Evolutionary conservation across 2,888 invertebrate species (phyloP), one percentile per base, ranked within the genome.

Genomic region (Smittia sp.): DNA sequence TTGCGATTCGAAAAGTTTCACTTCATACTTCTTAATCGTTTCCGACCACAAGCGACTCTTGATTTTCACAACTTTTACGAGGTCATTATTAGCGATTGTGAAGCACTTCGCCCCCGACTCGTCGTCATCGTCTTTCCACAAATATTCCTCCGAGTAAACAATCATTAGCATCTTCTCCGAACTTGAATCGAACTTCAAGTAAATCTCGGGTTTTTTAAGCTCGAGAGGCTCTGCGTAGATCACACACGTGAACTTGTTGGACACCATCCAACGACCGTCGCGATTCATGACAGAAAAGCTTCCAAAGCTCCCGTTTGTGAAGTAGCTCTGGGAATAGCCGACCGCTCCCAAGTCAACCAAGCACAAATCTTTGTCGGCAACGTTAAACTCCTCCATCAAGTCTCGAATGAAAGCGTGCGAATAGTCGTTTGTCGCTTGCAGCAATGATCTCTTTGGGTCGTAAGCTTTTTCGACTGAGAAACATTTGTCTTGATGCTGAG

Each of bases 91-190:
- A 0, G 86, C 85, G 77, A 88, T 85, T 1, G 88, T 86, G 78
- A 87, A 88, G 78, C 89, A 89, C 77, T 85, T 85, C 63, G 88
- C 81, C 2, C 86, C 86, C 75, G 80, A 82, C 74, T 85, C 84
- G 46, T 81, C 76, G 52, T 78, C 75, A 39, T 82, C 80, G 75
- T 84, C 81, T 75, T 83, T 83, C 85, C 85, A 86, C 73, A 87
- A 80, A 74, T 84, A 83, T 13, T 85, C 84, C 1, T 85, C 85
- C 76, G 82, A 84, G 77, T 88, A 88, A 46, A 88, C 81, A 6
- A 85, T 84, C 13, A 89, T 77, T 15, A 79, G 74, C 69, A 86
- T 79, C 52, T 78, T 79, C 41, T 81, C 80, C 39, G 73, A 22
- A 13, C 65, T 24, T 18, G 69, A 65, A 46, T 74, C 65, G 73